A percentile compares a stretch with the other conserved stretches of the same genome.
phyloP scores from a whole-genome alignment of 1,140 invertebrate species.

The Psilanteris sp. region DNA sequence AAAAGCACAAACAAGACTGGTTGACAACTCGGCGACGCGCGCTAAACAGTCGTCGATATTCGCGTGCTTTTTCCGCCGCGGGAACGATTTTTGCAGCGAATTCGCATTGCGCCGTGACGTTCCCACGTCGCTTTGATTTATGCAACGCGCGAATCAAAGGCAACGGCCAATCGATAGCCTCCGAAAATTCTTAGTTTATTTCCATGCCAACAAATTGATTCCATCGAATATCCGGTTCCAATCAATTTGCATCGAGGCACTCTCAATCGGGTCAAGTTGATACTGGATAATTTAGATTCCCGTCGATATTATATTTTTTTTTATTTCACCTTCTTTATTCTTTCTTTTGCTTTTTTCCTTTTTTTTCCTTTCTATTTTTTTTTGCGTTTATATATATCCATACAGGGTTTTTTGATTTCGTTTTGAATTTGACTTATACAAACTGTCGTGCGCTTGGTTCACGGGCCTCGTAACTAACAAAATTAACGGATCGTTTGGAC shows the following conservation, averaged over 20 bases:
- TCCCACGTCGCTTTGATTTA: slow-evolving; percentile 16
- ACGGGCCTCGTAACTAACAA: slow-evolving; percentile 17
- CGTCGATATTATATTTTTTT: too few species aligned
- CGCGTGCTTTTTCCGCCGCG: slow-evolving; percentile 32
- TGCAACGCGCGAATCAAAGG: slow-evolving; percentile 22
- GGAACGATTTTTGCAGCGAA: slow-evolving; percentile 24
- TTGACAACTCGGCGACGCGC: too few species aligned
- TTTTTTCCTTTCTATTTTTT: background rate
- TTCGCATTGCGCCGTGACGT: slow-evolving; percentile 16
- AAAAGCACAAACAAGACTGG: too few species aligned
- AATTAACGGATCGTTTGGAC: background rate
- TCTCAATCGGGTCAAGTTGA: slow-evolving; percentile 21
- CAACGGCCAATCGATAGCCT: background rate
- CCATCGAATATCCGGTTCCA: slow-evolving; percentile 9
- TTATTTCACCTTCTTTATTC: too few species aligned
- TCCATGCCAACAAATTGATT: slow-evolving; percentile 18
- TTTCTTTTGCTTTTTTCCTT: too few species aligned
- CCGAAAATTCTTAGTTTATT: slow-evolving; percentile 15
- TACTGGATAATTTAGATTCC: too few species aligned
- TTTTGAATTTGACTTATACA: too few species aligned
- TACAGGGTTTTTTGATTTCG: too few species aligned
- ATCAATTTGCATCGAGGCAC: slow-evolving; percentile 29
- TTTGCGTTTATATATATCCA: too few species aligned
- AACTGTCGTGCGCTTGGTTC: too few species aligned
- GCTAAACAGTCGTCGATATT: too few species aligned